Percentiles rank a stretch among this genome's conserved stretches.
Evolutionary conservation across 2,888 invertebrate genomes (phyloP).

Genomic region (Hoplodrina ambigua): DNA sequence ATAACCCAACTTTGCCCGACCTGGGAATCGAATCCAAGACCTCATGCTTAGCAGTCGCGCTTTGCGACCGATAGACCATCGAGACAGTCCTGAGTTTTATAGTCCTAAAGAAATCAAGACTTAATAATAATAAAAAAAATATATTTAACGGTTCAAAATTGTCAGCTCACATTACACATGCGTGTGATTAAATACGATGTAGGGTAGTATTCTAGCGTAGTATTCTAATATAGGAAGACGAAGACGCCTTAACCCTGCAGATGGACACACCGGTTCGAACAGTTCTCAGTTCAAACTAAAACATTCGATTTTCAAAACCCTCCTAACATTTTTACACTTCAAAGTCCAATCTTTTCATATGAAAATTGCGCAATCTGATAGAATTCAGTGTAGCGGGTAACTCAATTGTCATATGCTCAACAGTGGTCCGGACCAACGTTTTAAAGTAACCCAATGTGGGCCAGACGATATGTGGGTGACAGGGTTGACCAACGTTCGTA

Average conservation of each 20-base stretch:
- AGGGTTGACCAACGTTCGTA: slow-evolving; percentile 41
- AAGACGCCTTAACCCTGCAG: background rate
- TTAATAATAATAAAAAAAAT: no score
- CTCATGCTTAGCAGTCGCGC: no score
- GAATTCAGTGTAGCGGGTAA: slow-evolving; percentile 44
- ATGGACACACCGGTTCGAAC: background rate
- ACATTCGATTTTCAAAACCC: background rate
- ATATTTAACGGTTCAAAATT: background rate
- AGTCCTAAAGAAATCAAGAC: no score
- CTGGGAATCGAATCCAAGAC: no score
- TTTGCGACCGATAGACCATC: no score
- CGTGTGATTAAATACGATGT: background rate
- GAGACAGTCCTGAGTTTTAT: no score
- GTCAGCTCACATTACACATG: no score
- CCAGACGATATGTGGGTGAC: slow-evolving; percentile 14
- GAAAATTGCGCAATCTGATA: slow-evolving; percentile 44
- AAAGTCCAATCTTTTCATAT: slow-evolving; percentile 25
- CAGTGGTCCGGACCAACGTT: slow-evolving; percentile 38
- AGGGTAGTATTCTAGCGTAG: no score
- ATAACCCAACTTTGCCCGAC: no score
- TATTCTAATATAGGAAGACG: no score
- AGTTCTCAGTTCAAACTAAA: background rate
- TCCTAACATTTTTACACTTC: background rate
- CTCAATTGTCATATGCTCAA: slow-evolving; percentile 41
- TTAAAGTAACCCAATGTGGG: slow-evolving; percentile 54